These are phyloP conservation scores for Ooceraea biroi DNA, from an alignment of 1,140 invertebrate genomes.

Conservation along the genomic window DNA sequence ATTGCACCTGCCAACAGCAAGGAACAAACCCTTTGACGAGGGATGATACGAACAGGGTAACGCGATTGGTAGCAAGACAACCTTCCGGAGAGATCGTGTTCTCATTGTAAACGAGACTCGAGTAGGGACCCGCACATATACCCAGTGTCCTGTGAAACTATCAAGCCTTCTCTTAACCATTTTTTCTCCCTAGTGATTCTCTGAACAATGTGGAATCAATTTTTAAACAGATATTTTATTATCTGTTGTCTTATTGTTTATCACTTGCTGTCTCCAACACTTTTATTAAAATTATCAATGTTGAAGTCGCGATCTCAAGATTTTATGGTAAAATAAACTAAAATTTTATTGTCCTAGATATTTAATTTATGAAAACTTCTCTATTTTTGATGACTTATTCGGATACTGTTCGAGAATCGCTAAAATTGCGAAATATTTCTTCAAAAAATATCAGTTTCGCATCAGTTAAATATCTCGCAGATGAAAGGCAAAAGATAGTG, in stretches of 20 bases:
- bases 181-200: background rate
- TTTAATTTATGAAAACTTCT: background rate
- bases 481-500: slow-evolving; percentile 28
- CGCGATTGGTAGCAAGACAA: slow-evolving; percentile 40
- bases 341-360: background rate
- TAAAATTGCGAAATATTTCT: background rate
- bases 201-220: background rate
- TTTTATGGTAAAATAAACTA: background rate
- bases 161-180: background rate
- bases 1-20: slow-evolving; percentile 3
- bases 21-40: slow-evolving; percentile 32
- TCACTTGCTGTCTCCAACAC: too few species aligned
- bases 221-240: slow-evolving; percentile 8
- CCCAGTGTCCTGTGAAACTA: background rate
- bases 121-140: slow-evolving; percentile 19
- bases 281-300: slow-evolving; percentile 8
- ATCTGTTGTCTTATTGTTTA: background rate
- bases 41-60: slow-evolving; percentile 17
- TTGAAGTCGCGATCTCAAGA: background rate
- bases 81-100: slow-evolving; percentile 37
- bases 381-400: background rate
- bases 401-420: too few species aligned
- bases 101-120: slow-evolving; percentile 34
- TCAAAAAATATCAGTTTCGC: background rate
- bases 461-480: background rate